Evolutionary conservation across 1,140 invertebrate genomes (phyloP), one percentile per base, ranked within the genome.

Genomic region (Cydia fagiglandana): DNA sequence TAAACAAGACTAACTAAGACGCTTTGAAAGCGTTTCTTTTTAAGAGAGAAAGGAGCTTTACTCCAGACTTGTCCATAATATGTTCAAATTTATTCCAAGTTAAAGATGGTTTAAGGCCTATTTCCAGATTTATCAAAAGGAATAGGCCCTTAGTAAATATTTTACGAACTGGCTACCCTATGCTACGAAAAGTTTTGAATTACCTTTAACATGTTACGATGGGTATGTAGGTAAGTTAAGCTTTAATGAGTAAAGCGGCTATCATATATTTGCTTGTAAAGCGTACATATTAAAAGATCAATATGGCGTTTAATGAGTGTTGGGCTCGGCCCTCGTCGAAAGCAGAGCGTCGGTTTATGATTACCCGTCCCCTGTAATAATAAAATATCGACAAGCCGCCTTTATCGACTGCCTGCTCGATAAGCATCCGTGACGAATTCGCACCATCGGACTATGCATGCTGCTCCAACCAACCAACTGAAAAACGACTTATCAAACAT

Each of bases 371-470:
- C 82, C 84, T 85, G 85, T 88, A 90, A 91, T 89, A 90, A 91
- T 90, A 91, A 91, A 90, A 91, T 83, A 91, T 91, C 89, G 88
- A 88, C 88, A 88, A 76, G 83, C 84, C 83, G 86, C 89, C 86
- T 91, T 90, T 90, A 92, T 91, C 89, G 87, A 83, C 77, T 87
- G 89, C 86, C 84, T 86, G 77, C 83, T 89, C 88, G 91, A 93
- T 93, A 93, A 93, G 85, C 87, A 90, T 86, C 91, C 91, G 89
- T 93, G 91, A 93, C 90, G 90, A 93, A 93, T 93, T 91, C 83
- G 85, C 89, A 88, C 83, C 86, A 86, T 87, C 77, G 76, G 76
- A 83, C 83, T 85, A 84, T 83, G 77, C 88, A 76, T 78, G 82
- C 81, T 82, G 84, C 78, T 77, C 74, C 50, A 47, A 10, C 41